These are phyloP conservation scores for Nannoperca australis DNA, from an alignment of 2,797 vertebrate genomes.

Conservation along the genomic window DNA sequence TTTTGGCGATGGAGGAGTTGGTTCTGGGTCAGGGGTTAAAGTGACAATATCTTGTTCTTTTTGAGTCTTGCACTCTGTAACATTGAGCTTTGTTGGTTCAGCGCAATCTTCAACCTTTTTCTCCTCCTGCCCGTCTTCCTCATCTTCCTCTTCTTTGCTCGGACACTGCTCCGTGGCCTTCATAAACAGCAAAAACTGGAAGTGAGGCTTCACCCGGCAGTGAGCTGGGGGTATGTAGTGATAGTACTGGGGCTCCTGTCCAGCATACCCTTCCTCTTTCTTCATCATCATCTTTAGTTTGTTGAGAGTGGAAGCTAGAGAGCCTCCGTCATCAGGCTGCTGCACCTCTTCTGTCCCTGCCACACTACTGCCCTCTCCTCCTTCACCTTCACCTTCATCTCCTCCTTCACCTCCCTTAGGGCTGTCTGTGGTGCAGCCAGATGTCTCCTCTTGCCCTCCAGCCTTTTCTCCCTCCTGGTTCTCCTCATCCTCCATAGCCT, in stretches of 20 bases:
- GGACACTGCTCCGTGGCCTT: slow-evolving; percentile 92
- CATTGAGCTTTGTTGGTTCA: slow-evolving; percentile 51
- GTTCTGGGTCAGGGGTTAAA: slow-evolving; percentile 51
- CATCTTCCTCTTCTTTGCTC: slow-evolving; percentile 75
- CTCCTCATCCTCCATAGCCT: slow-evolving; percentile 89
- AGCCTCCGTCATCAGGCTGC: slow-evolving; percentile 83
- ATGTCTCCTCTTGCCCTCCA: slow-evolving; percentile 72
- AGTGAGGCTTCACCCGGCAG: slow-evolving; percentile 97
- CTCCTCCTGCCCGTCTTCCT: slow-evolving; percentile 64
- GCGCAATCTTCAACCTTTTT: slow-evolving; percentile 53
- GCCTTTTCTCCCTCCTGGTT: slow-evolving; percentile 86
- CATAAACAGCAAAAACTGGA: slow-evolving; percentile 98
- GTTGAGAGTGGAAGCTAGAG: slow-evolving; percentile 92
- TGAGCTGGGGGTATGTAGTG: slow-evolving; percentile 97
- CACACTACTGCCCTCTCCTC: slow-evolving; percentile 32
- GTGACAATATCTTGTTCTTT: slow-evolving; percentile 51
- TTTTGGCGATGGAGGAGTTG: slow-evolving; percentile 69
- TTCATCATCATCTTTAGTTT: slow-evolving; percentile 98
- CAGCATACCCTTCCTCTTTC: slow-evolving; percentile 90
- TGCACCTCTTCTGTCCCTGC: slow-evolving; percentile 65
- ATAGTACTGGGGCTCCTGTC: slow-evolving; percentile 95
- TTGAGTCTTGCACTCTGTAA: slow-evolving; percentile 62
- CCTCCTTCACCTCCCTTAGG: slow-evolving; percentile 61
- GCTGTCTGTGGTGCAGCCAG: slow-evolving; percentile 72
- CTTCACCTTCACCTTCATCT: slow-evolving; percentile 58